These are phyloP conservation scores for Ophioninae sp. DNA, from an alignment of 2,888 invertebrate genomes.

Conservation along the genomic window DNA sequence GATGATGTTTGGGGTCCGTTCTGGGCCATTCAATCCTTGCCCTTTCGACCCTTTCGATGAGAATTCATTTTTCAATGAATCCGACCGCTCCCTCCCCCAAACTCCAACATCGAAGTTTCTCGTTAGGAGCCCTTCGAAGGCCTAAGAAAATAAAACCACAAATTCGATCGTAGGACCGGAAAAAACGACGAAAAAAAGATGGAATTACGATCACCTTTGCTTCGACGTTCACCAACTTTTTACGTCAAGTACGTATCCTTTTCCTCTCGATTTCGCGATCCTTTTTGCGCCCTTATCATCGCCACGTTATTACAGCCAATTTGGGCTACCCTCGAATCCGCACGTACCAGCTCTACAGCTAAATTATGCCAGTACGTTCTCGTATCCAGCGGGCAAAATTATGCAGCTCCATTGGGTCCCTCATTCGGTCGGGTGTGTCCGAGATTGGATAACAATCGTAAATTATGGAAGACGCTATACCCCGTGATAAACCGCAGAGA, in stretches of 20 bases:
- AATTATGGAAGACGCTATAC: neutral
- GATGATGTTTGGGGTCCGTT: no score
- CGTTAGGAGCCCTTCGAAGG: conserved; percentile 33
- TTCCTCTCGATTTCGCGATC: conserved; percentile 15
- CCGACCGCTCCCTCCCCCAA: conserved; percentile 6
- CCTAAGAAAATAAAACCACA: conserved; percentile 15
- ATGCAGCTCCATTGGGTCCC: conserved; percentile 17
- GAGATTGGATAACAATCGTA: conserved; percentile 14
- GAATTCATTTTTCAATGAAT: conserved; percentile 50
- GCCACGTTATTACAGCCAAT: conserved; percentile 35
- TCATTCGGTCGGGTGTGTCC: neutral
- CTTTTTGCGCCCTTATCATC: conserved; percentile 35
- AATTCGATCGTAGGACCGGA: conserved; percentile 16
- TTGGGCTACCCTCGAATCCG: conserved; percentile 17
- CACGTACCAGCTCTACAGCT: conserved; percentile 33
- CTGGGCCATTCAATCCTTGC: neutral
- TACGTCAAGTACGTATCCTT: conserved; percentile 12
- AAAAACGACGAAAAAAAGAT: conserved; percentile 39
- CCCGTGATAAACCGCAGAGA: neutral
- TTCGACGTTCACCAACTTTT: conserved; percentile 36
- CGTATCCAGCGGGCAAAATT: conserved; percentile 27
- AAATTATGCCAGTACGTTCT: conserved; percentile 22
- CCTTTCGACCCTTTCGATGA: neutral
- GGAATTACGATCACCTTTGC: neutral
- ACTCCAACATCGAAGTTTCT: conserved; percentile 48